These are phyloP conservation scores for Shargacucullia verbasci DNA, from an alignment of 2,888 invertebrate genomes.

Conservation along the genomic window DNA sequence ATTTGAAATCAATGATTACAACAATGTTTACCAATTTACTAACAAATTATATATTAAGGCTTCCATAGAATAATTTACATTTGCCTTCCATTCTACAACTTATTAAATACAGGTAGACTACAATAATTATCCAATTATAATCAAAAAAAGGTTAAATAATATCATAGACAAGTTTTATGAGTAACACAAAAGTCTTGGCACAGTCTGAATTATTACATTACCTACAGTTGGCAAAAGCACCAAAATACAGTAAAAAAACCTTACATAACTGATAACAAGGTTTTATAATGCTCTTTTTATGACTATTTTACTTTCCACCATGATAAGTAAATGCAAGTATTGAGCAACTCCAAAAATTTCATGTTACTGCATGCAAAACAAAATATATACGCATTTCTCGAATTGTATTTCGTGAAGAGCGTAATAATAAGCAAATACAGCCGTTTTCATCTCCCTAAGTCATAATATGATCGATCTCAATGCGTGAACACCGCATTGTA, in stretches of 20 bases:
- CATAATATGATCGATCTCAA: conserved; percentile 61
- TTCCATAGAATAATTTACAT: neutral
- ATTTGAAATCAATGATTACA: too few relatives aligned
- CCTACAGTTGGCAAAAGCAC: conserved; percentile 65
- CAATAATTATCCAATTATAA: conserved; percentile 19
- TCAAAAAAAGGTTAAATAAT: conserved; percentile 34
- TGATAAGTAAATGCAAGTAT: conserved; percentile 62
- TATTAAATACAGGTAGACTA: conserved; percentile 8
- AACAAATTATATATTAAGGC: too few relatives aligned
- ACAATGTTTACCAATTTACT: too few relatives aligned
- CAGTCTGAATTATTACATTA: conserved; percentile 54
- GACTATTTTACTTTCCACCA: conserved; percentile 66
- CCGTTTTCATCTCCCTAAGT: conserved; percentile 23
- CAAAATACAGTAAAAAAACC: conserved; percentile 70
- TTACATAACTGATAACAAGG: conserved; percentile 84
- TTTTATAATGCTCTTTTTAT: conserved; percentile 80
- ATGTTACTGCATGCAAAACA: conserved; percentile 33
- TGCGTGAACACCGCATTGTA: conserved; percentile 73
- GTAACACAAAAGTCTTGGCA: conserved; percentile 53
- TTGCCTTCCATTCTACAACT: neutral
- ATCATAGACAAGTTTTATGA: conserved; percentile 56
- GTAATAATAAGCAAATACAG: conserved; percentile 10
- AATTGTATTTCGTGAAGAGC: conserved; percentile 5
- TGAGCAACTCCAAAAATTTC: conserved; percentile 48
- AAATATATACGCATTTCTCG: conserved; percentile 7